A percentile compares a stretch with the other conserved stretches of the same genome.
phyloP scores from a whole-genome alignment of 2,797 vertebrate genomes.

The Ctenopoma multispine region DNA sequence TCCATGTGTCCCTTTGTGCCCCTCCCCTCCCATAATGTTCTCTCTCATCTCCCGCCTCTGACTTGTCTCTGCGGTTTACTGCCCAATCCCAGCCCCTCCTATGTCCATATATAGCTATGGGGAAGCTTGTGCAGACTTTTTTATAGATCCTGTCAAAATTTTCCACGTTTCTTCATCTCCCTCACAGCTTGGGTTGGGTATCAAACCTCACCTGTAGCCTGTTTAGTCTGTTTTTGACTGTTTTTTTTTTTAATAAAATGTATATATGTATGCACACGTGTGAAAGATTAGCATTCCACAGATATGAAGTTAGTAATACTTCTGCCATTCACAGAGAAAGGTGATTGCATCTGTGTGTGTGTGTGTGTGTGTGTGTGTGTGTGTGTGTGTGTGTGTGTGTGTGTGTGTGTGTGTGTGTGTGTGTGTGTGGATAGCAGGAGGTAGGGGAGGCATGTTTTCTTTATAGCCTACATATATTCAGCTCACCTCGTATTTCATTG shows the following conservation, averaged over 20 bases:
- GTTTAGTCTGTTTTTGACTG: too few species aligned
- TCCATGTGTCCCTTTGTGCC: conserved; percentile 21
- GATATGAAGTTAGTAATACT: conserved; percentile 19
- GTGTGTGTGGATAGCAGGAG: too few species aligned
- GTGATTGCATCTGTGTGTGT: neutral
- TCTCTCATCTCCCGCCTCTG: conserved; percentile 17
- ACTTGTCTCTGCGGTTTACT: conserved; percentile 3
- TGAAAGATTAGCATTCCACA: neutral
- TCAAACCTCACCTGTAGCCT: too few species aligned
- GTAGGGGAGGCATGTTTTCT: neutral
- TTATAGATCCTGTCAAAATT: conserved; percentile 35
- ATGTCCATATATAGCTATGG: conserved; percentile 4
- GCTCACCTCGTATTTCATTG: conserved; percentile 83
- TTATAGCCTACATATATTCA: neutral
- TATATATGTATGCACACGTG: conserved; percentile 10
- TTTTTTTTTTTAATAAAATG: conserved; percentile 8
- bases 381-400: neutral
- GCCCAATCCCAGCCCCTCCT: conserved; percentile 13
- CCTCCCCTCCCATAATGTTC: conserved; percentile 26
- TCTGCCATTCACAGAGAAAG: conserved; percentile 1
- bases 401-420: neutral
- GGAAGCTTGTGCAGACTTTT: neutral
- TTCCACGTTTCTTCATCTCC: conserved; percentile 48
- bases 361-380: too few species aligned
- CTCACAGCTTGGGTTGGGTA: conserved; percentile 25